These are phyloP conservation scores for Lepidochrysops patricia DNA, from an alignment of 2,888 invertebrate genomes.

Conservation along the genomic window DNA sequence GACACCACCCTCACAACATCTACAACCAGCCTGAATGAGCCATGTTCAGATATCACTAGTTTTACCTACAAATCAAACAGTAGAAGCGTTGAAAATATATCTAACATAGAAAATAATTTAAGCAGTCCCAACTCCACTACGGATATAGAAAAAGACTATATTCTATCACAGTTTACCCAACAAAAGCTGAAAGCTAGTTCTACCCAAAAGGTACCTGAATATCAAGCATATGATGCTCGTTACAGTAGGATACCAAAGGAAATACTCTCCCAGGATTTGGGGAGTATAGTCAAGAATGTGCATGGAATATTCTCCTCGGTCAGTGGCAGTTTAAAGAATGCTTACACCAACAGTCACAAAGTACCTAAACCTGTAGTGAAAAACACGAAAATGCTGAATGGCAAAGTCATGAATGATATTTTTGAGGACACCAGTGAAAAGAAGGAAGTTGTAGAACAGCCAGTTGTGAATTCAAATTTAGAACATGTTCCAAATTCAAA, in stretches of 20 bases:
- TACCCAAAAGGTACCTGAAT: conserved; percentile 43
- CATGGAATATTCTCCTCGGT: conserved; percentile 67
- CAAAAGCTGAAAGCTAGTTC: conserved; percentile 51
- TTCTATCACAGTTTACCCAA: conserved; percentile 45
- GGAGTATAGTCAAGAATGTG: conserved; percentile 65
- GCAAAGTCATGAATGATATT: conserved; percentile 60
- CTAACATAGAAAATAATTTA: conserved; percentile 26
- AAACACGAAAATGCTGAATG: conserved; percentile 40
- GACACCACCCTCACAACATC: conserved; percentile 41
- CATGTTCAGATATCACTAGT: conserved; percentile 24
- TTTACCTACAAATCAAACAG: conserved; percentile 37
- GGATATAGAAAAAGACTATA: conserved; percentile 44
- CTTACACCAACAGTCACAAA: conserved; percentile 49
- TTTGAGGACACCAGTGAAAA: conserved; percentile 43
- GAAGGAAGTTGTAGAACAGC: conserved; percentile 18
- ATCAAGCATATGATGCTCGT: conserved; percentile 31
- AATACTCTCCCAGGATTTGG: conserved; percentile 54
- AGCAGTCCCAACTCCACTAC: conserved; percentile 32
- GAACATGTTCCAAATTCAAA: conserved; percentile 2
- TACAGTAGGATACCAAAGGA: conserved; percentile 55
- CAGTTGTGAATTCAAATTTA: conserved; percentile 1
- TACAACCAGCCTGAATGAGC: conserved; percentile 46
- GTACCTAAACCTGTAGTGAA: conserved; percentile 41
- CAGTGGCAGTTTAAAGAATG: conserved; percentile 61
- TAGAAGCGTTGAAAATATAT: conserved; percentile 56